Base-by-base conservation (phyloP, 2,113 vertebrate species). In the Chaetodon auriga region DNA sequence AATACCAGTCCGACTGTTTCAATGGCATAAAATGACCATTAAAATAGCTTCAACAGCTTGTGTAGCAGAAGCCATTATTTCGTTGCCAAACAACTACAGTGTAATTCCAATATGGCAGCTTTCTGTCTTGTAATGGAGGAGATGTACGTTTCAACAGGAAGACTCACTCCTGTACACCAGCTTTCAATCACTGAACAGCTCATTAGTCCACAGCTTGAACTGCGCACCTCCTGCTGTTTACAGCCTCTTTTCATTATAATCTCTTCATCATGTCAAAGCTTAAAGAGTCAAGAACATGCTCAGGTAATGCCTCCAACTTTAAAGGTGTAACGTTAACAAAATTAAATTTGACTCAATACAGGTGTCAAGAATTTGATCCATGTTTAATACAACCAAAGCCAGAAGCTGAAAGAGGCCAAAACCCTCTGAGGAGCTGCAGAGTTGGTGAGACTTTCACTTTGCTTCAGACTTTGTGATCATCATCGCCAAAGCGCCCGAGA, bases 181-280 rank as follows among this genome's bases (percentile, higher is more conserved):
- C 64, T 61, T 77, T 85, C 80, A 57, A 41, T 68, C 71, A 6
- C 41, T 13, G 69, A 78, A 72, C 75, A 63, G 77, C 49, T 81
- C 63, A 87, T 87, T 83, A 78, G 66, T 30, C 53, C 80, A n/a
- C 83, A 83, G 83, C 83, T 55, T 71, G 86, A 83, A 18, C 21
- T 1, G 11, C 58, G 63, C 2, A 23, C 78, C 54, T 46, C 84
- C 81, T 68, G 84, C 74, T 66, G 80, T 46, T 64, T 1, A 14
- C 46, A 69, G 62, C 72, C n/a, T 41, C 63, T 36, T 46, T 70
- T 71, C 55, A 75, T 75, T 75, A 75, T 75, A 71, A 68, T 15
- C 65, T 74, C 10, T 64, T 71, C 48, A 62, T 57, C 49, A 11
- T 15, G 35, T 79, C 61, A 78, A 48, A 65, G 78, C 57, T 72